Evolutionary conservation across 2,888 invertebrate species (phyloP).

Genomic region (Acanthococcus lagerstroemiae): DNA sequence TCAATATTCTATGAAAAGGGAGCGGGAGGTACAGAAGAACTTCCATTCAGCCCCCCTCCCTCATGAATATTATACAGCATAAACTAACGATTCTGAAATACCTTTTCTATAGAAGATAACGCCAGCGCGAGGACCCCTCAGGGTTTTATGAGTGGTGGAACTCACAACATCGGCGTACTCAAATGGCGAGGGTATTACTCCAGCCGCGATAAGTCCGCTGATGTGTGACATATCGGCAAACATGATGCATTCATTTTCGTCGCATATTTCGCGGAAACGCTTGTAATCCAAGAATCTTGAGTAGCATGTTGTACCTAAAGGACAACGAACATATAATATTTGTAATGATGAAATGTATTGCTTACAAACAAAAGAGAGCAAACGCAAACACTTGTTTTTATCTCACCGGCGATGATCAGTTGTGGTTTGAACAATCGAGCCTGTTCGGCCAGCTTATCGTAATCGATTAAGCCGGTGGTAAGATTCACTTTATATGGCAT

Average conservation of each 20-base stretch:
- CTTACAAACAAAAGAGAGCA: too few relatives aligned
- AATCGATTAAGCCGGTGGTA: slow-evolving; percentile 79
- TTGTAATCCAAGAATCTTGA: slow-evolving; percentile 86
- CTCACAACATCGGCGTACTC: slow-evolving; percentile 84
- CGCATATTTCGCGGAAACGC: slow-evolving; percentile 70
- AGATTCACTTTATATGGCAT: slow-evolving; percentile 89
- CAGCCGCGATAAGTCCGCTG: slow-evolving; percentile 82
- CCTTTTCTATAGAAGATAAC: slow-evolving; percentile 87
- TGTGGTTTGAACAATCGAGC: slow-evolving; percentile 83
- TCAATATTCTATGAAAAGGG: too few relatives aligned
- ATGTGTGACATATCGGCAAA: slow-evolving; percentile 96
- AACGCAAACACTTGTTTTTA: too few relatives aligned
- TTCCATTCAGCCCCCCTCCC: too few relatives aligned
- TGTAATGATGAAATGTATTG: background rate
- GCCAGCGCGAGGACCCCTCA: slow-evolving; percentile 78
- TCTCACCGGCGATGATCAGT: slow-evolving; percentile 73
- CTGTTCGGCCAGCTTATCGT: slow-evolving; percentile 70
- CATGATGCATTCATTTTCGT: slow-evolving; percentile 73
- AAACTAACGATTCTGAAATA: too few relatives aligned
- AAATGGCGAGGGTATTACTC: slow-evolving; percentile 80
- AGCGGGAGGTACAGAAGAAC: too few relatives aligned
- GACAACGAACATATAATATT: background rate
- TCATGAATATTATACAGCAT: too few relatives aligned
- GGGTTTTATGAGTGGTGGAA: slow-evolving; percentile 90
- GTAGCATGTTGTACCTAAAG: slow-evolving; percentile 71